Conservation (phyloP, 2,888 invertebrate species). For the Tortricodes alternella region DNA sequence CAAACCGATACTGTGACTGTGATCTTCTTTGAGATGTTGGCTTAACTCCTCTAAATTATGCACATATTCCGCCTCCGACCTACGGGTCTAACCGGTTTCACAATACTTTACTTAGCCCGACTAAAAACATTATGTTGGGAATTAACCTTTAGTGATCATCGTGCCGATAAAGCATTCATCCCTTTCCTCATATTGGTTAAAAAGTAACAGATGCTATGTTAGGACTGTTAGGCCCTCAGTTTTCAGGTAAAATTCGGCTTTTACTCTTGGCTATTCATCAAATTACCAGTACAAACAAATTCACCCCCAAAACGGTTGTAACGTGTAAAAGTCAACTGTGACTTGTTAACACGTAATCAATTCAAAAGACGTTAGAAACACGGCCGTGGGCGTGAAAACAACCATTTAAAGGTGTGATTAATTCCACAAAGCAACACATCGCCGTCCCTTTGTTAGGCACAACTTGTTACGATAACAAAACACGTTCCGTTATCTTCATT, state of each 20-base stretch:
- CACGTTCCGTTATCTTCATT: conserved; percentile 47
- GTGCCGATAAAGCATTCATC: too few relatives aligned
- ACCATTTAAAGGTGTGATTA: conserved; percentile 32
- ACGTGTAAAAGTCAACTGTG: conserved; percentile 1
- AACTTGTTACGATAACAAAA: conserved; percentile 41
- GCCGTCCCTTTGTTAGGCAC: conserved; percentile 31
- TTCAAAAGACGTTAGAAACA: conserved; percentile 24
- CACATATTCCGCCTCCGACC: conserved; percentile 1
- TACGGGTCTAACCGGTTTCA: not conserved
- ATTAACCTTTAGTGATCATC: not conserved
- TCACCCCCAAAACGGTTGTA: not conserved
- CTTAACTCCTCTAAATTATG: conserved; percentile 20
- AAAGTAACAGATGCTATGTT: too few relatives aligned
- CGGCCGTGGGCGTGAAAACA: conserved; percentile 19
- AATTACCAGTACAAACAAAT: too few relatives aligned
- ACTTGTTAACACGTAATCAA: conserved; percentile 22
- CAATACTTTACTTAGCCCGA: not conserved
- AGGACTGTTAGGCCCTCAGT: too few relatives aligned
- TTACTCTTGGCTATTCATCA: too few relatives aligned
- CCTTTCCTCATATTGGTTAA: too few relatives aligned
- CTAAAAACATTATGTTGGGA: not conserved
- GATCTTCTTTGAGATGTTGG: conserved; percentile 19
- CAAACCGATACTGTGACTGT: conserved; percentile 1
- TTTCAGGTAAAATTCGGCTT: too few relatives aligned
- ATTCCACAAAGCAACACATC: conserved; percentile 31